These are phyloP conservation scores for Ifrita kowaldi DNA, from an alignment of 2,113 vertebrate species.

Conservation along the genomic window DNA sequence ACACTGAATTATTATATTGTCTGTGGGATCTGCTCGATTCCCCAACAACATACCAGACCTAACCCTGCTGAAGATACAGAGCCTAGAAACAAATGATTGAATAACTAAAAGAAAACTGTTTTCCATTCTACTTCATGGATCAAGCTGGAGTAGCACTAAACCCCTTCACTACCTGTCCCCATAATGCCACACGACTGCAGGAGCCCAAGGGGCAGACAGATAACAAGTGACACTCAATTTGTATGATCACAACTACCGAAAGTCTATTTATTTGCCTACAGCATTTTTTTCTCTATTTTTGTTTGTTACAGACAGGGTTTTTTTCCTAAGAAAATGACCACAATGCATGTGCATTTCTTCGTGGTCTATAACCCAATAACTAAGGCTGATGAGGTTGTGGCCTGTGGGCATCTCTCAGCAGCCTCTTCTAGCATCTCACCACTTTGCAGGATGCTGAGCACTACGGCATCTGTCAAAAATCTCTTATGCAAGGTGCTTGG, in stretches of 20 bases:
- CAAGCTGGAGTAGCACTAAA: background rate
- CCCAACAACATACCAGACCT: background rate
- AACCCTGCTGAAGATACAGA: background rate
- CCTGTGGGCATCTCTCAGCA: background rate
- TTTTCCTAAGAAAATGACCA: background rate
- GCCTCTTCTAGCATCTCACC: background rate
- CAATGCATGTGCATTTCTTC: background rate
- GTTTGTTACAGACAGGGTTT: background rate
- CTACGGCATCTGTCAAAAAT: background rate
- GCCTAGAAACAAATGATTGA: background rate
- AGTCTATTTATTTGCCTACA: background rate
- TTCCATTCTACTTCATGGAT: background rate
- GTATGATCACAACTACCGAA: background rate
- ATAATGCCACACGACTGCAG: background rate
- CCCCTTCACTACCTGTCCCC: background rate
- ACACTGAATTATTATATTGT: background rate
- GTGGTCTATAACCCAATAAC: background rate
- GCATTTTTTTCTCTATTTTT: background rate
- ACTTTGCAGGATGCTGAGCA: background rate
- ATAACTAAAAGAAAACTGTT: background rate
- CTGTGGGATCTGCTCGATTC: background rate
- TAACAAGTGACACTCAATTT: background rate
- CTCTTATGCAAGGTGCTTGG: background rate
- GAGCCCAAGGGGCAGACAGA: background rate
- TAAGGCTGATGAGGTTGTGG: background rate